Conservation (phyloP, 2,113 vertebrate species). For the Sceloporus undulatus region DNA sequence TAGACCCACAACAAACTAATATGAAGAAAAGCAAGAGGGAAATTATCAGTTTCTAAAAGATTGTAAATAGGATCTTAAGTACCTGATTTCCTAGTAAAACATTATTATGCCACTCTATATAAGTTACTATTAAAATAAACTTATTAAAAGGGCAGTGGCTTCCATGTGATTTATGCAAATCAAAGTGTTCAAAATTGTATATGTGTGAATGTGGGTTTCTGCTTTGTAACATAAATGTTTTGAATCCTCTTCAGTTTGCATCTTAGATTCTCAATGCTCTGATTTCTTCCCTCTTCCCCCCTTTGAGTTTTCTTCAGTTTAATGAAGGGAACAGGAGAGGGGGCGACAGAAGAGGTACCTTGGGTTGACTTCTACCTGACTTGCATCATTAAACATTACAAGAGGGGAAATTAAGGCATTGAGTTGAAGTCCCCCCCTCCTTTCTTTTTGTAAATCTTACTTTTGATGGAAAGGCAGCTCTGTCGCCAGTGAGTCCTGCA, state of each 20-base stretch:
- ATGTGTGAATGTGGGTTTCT: conserved; percentile 4
- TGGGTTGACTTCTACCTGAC: conserved; percentile 70
- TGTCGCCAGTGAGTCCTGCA: conserved; percentile 84
- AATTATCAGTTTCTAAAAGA: background rate
- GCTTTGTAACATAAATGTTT: conserved; percentile 17
- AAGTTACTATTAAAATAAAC: background rate
- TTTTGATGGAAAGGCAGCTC: conserved; percentile 77
- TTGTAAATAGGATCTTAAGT: conserved; percentile 6
- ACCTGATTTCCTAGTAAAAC: background rate
- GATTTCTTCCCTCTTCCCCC: background rate
- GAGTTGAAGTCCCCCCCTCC: conserved; percentile 30
- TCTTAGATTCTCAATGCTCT: background rate
- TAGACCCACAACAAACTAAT: background rate
- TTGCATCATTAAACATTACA: conserved; percentile 54
- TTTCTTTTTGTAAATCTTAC: conserved; percentile 66
- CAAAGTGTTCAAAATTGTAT: background rate
- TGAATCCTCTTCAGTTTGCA: fast-evolving
- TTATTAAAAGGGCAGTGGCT: background rate
- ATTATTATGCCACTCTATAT: background rate
- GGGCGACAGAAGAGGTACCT: conserved; percentile 40
- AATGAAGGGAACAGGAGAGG: conserved; percentile 28
- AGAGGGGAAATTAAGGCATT: conserved; percentile 52
- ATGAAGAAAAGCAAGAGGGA: background rate
- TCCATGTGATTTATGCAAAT: background rate
- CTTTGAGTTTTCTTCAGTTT: fast-evolving